Evolutionary conservation across 2,113 vertebrate genomes (phyloP), one percentile per base, ranked within the genome.

Genomic region (Nothobranchius kuhntae): DNA sequence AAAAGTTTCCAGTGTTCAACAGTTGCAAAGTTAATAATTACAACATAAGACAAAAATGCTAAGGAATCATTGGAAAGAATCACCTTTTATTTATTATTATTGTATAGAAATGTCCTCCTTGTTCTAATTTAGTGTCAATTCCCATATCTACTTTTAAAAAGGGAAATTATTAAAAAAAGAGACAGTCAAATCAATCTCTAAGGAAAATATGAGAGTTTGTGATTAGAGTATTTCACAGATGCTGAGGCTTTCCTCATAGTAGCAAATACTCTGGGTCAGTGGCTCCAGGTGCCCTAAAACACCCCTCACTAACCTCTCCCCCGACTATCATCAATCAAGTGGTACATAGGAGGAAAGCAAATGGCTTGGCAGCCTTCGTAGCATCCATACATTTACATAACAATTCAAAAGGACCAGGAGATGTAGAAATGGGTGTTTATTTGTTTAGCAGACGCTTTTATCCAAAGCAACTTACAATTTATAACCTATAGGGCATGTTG

Each of bases 261-360:
- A 53, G 50, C 55, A 61, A 44, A 60, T 13, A 35, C 46, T 38
- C 0, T 35, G 52, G 71, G 80, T 82, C 56, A 46, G 13, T 67
- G 35, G 62, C 80, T 78, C 53, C 76, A 83, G 87, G 80, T 93
- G 90, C 85, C 81, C 48, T 76, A 89, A 89, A 89, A 78, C 81
- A 81, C 82, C 93, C 92, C 77, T 87, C 86, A 82, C 80, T 91
- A 91, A 93, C 95, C 94, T 95, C 93, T 93, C 84, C 93, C 94
- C 92, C 69, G 65, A 77, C 70, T 89, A 77, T 87, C 91, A 95
- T 95, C 91, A 92, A 92, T 96, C 94, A 94, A 87, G 89, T 94
- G 93, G 92, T 92, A 90, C 67, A 78, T 83, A 84, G 81, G 78
- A 90, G 87, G 88, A 91, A 92, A 92, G 92, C 92, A 90, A 82